Evolutionary conservation across 2,888 invertebrate species (phyloP).

Genomic region (Invenusta paracnida): DNA sequence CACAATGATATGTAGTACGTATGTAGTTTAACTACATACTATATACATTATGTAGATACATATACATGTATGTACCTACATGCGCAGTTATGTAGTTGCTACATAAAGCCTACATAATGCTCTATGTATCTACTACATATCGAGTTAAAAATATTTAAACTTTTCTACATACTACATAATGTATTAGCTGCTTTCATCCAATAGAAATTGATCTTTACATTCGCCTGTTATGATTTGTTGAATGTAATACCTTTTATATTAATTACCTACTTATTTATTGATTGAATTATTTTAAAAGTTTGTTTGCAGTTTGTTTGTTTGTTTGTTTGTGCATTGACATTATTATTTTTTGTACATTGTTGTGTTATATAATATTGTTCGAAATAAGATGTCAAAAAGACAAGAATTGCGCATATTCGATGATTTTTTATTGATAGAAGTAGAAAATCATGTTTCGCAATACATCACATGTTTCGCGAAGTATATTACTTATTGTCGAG

Average conservation of each 20-base stretch:
- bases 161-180: background rate
- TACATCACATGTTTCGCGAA: constrained; percentile 34
- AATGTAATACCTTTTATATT: background rate
- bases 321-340: too few species aligned
- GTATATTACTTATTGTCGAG: background rate
- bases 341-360: too few species aligned
- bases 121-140: background rate
- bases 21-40: background rate
- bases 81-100: background rate
- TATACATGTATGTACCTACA: background rate
- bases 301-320: too few species aligned
- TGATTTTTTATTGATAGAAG: background rate
- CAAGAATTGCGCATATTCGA: too few species aligned
- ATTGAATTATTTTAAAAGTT: too few species aligned
- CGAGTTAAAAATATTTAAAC: background rate
- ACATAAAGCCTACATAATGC: background rate
- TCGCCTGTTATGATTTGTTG: background rate
- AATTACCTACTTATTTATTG: too few species aligned
- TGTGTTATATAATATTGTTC: too few species aligned
- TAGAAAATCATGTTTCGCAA: background rate
- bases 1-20: background rate
- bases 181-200: background rate
- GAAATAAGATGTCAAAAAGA: too few species aligned
- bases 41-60: background rate
- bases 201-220: background rate